These are phyloP conservation scores for Rhopalosiphum maidis DNA, from an alignment of 1,140 invertebrate genomes.

Conservation along the genomic window DNA sequence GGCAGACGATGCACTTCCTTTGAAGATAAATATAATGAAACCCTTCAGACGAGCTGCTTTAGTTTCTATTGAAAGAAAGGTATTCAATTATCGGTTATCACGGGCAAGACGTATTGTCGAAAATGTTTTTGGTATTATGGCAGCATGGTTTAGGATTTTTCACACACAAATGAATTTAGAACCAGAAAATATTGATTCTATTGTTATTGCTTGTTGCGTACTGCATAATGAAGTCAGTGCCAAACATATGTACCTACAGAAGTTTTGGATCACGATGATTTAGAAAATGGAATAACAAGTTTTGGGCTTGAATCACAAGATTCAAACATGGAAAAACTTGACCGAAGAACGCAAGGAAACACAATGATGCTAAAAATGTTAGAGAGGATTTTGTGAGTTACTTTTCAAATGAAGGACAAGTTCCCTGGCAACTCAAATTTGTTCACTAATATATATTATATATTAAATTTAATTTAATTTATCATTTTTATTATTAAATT, in stretches of 20 bases:
- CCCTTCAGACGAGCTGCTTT: slow-evolving; percentile 3
- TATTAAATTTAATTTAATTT: too few species aligned
- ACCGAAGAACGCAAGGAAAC: neutral
- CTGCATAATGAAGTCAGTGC: slow-evolving; percentile 28
- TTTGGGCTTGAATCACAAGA: neutral
- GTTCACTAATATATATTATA: neutral
- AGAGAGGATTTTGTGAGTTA: slow-evolving; percentile 58
- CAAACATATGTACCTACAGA: neutral
- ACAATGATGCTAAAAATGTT: neutral
- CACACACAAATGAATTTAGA: slow-evolving; percentile 58
- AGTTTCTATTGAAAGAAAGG: neutral
- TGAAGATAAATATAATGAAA: neutral
- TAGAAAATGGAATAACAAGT: neutral
- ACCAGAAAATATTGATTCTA: slow-evolving; percentile 51
- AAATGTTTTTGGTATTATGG: slow-evolving; percentile 63
- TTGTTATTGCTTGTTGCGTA: slow-evolving; percentile 55
- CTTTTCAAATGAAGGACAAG: slow-evolving; percentile 55
- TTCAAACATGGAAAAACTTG: neutral
- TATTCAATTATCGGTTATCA: too few species aligned
- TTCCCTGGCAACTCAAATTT: slow-evolving; percentile 58
- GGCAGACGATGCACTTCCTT: slow-evolving; percentile 40
- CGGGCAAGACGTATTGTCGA: slow-evolving; percentile 61
- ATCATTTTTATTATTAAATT: too few species aligned
- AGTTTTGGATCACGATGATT: neutral
- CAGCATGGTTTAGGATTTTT: slow-evolving; percentile 58